Evolutionary conservation across 2,113 vertebrate genomes (phyloP).

Genomic region (Platycercus adscitus): DNA sequence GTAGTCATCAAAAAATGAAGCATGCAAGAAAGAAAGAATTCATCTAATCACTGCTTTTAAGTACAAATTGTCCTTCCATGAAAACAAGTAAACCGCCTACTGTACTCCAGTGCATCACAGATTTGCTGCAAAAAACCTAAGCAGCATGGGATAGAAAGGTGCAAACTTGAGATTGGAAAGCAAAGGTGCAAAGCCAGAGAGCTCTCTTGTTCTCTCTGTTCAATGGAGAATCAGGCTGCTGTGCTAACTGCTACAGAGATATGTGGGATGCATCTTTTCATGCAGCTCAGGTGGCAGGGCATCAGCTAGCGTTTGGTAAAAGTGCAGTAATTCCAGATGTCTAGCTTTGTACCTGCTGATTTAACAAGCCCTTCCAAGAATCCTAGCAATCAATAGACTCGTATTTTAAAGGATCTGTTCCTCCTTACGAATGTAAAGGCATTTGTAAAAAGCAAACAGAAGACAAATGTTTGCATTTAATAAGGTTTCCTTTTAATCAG

Average conservation of each 20-base stretch:
- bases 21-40: conserved; percentile 69
- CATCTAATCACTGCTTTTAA: conserved; percentile 71
- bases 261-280: conserved; percentile 9
- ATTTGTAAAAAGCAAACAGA: conserved; percentile 19
- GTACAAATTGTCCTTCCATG: conserved; percentile 71
- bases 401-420: conserved; percentile 17
- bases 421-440: neutral
- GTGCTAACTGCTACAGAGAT: conserved; percentile 10
- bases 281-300: conserved; percentile 44
- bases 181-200: conserved; percentile 58
- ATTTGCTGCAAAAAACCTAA: conserved; percentile 38
- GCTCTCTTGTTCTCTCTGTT: conserved; percentile 17
- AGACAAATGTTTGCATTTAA: conserved; percentile 8
- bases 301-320: neutral
- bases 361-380: conserved; percentile 21
- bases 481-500: neutral
- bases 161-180: conserved; percentile 51
- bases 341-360: neutral
- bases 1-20: conserved; percentile 83
- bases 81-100: conserved; percentile 69
- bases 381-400: neutral
- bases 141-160: conserved; percentile 14
- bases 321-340: conserved; percentile 18
- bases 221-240: neutral
- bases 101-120: conserved; percentile 33